Base-by-base conservation (phyloP, 2,888 invertebrate species). In the Platycnemis pennipes region DNA sequence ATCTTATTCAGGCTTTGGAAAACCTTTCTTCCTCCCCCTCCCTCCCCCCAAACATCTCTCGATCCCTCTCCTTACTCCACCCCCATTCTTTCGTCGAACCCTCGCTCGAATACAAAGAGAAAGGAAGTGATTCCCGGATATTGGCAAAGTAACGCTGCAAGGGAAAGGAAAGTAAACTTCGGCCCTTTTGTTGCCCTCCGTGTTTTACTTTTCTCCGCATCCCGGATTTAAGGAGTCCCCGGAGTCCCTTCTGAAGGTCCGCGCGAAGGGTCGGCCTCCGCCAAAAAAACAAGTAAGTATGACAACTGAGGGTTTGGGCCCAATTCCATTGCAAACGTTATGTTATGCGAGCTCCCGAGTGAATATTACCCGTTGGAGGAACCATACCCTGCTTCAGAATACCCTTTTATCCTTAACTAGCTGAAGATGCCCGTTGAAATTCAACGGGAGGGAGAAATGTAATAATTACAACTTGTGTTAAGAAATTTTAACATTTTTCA, bases 61-160 rank as follows among this genome's bases (percentile, higher is more conserved):
- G 63, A 2, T 26, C 63, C 63, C n/a, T 7, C 8, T 8, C 19
- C 63, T 26, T 5, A 1, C 22, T 63, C 8, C 63, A 63, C 26
- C 26, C 26, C 63, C 26, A 22, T 53, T 53, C 53, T 19, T 2
- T 19, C 53, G 19, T 19, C 53, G 1, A 7, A 13, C 63, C 26
- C 63, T 53, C 53, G 4, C 63, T 7, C 63, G 63, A 63, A 26
- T 26, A 8, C 63, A 63, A 63, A 63, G 26, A 63, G 26, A n/a
- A 63, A 63, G 63, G 26, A 63, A 63, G 63, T 63, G n/a, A 63
- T 63, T n/a, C 63, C n/a, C 26, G 63, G 26, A 63, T 63, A 63
- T 63, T 63, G 63, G 63, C 63, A 63, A 63, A 63, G 63, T 26
- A n/a, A 63, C 63, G 63, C 63, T n/a, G 63, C 63, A n/a, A 63